phyloP scores from a whole-genome alignment of 2,888 invertebrate species.

The Philaethria dido region DNA sequence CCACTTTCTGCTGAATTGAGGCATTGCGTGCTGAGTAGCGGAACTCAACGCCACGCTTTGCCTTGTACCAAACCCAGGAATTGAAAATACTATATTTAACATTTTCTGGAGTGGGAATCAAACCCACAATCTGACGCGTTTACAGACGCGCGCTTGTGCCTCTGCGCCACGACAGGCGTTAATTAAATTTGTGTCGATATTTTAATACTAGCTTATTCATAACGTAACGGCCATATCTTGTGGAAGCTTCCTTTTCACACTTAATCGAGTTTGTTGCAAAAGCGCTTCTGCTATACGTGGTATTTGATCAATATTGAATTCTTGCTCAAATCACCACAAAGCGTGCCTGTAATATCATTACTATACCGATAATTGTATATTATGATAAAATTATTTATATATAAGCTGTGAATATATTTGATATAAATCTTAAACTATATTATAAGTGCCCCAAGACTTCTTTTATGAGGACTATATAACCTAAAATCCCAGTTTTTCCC shows the following conservation, averaged over 20 bases:
- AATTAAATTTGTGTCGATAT: slow-evolving; percentile 1
- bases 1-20: too few species aligned
- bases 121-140: too few species aligned
- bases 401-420: background rate
- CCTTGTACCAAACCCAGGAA: too few species aligned
- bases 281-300: slow-evolving; percentile 8
- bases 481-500: too few species aligned
- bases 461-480: too few species aligned
- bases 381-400: background rate
- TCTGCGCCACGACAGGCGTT: too few species aligned
- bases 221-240: slow-evolving; percentile 14
- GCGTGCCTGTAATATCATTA: slow-evolving; percentile 7
- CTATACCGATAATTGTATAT: background rate
- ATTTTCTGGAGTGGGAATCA: too few species aligned
- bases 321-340: slow-evolving; percentile 11
- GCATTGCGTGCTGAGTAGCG: too few species aligned
- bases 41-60: too few species aligned
- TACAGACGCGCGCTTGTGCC: too few species aligned
- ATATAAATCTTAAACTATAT: background rate
- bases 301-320: slow-evolving; percentile 21
- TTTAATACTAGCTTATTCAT: background rate
- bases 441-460: too few species aligned
- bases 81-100: too few species aligned
- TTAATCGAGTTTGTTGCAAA: slow-evolving; percentile 21
- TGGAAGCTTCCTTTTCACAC: slow-evolving; percentile 17